Base-by-base conservation (phyloP, 2,797 vertebrate species). In the Florisuga fusca region DNA sequence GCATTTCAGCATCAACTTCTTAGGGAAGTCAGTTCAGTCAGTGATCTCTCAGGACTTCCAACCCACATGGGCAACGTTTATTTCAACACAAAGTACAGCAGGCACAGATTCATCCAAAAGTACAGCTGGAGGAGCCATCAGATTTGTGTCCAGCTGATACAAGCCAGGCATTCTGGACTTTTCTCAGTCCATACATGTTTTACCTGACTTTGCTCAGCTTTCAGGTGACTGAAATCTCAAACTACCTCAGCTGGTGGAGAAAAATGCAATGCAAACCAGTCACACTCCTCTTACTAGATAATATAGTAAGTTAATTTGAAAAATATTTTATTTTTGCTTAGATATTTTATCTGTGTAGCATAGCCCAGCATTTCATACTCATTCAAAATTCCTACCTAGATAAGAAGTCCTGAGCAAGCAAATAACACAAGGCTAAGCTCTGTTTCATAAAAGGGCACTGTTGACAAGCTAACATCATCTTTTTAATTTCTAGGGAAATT, bases 41-140 rank as follows among this genome's bases (percentile, higher is more conserved):
- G 25, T 61, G 68, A 46, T 91, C 78, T 93, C 87, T 58, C 3
- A 0, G 43, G 78, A 86, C 43, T 61, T 81, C 64, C 84, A 53
- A 63, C 67, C 74, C 67, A 84, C 77, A 85, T 73, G 81, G 75
- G 69, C 59, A 82, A 67, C 59, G 73, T 96, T 96, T 89, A 84
- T 89, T 93, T 96, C 89, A 82, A 4, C 59, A 87, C 31, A 7
- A 84, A 91, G 36, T 83, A 74, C 59, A 87, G 57, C 82, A 89
- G 87, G 86, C 79, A 92, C 75, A 93, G 94, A 21, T n/a, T 95
- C 61, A 68, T 91, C 87, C 58, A 80, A 54, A 84, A 83, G 41
- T 89, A 85, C 93, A 95, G 84, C 91, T 93, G 94, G 82, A 96
- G 72, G 76, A 96, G 89, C 48, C 84, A 96, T 96, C 91, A 93